Percentiles rank a stretch among this genome's conserved stretches.
These are phyloP conservation scores for Cricetomys ansorgei DNA, from an alignment of 2,113 vertebrate species.

Conservation along the genomic window DNA sequence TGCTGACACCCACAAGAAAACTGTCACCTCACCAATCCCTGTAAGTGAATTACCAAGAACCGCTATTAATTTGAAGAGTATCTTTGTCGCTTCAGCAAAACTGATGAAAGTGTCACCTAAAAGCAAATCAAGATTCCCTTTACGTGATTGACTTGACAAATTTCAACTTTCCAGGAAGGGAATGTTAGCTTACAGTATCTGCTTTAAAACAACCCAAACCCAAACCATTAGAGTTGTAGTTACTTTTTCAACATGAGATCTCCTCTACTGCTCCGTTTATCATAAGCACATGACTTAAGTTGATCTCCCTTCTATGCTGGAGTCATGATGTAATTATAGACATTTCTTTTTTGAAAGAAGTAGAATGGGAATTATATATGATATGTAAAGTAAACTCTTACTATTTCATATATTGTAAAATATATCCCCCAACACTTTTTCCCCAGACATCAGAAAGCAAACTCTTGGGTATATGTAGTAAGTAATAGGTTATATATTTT, in stretches of 20 bases:
- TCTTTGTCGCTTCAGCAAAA: constrained; percentile 1
- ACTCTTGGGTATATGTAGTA: neutral
- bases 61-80: neutral
- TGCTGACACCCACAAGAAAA: neutral
- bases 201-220: neutral
- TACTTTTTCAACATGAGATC: neutral
- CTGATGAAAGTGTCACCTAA: neutral
- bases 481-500: neutral
- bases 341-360: neutral
- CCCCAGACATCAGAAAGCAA: neutral
- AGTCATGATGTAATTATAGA: neutral
- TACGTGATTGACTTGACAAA: neutral
- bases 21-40: neutral
- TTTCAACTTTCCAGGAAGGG: neutral
- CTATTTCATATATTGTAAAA: neutral
- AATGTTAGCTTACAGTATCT: neutral
- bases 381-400: neutral
- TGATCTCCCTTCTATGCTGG: neutral
- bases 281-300: neutral
- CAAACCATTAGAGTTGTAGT: neutral
- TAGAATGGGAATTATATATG: neutral
- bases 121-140: constrained; percentile 1
- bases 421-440: neutral
- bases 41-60: neutral
- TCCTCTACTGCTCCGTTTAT: constrained; percentile 1